Evolutionary conservation across 2,113 vertebrate genomes (phyloP), one percentile per base, ranked within the genome.

Genomic region (Ammodytes marinus): DNA sequence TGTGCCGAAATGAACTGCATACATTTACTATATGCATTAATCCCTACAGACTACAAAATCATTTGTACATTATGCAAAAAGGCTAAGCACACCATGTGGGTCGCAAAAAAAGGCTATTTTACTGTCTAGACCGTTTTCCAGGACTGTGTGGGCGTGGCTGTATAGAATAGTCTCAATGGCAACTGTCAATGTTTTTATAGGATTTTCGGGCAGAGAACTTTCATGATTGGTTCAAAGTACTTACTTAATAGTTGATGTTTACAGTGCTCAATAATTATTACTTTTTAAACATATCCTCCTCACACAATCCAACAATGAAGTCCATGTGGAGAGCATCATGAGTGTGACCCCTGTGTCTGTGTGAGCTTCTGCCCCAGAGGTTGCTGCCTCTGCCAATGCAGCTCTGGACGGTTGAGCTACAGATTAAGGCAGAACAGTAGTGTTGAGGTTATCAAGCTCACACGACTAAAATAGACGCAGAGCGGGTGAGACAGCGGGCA

Each of bases 381-480:
- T 90, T 35, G 80, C 63, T 43, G 58, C 69, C 71, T 49, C 87
- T 76, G 82, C 82, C 86, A 81, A 19, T 50, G 80, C 79, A 52
- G 85, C 84, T 88, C 81, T 67, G 74, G 89, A 90, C 85, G 87
- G 89, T 71, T 80, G 88, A 87, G 85, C 77, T 27, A 67, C 85
- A 94, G 92, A 95, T 94, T 94, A 94, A 92, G 90, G 88, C 83
- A 63, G 92, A 93, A 82, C 90, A 90, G 85, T 92, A 90, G 89
- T 86, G 92, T 94, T 80, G 91, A 92, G 95, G 94, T 95, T 95
- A 95, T 95, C 95, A 85, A 79, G 74, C 91, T 94, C 85, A 74
- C 91, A 86, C 57, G 84, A 95, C 95, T 86, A 90, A 95, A 95
- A 95, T 95, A 95, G 93, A 94, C 52, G 49, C 84, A 83, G 89